Evolutionary conservation across 2,113 vertebrate genomes (phyloP).

Genomic region (Hypocryptadius cinnamomeus): DNA sequence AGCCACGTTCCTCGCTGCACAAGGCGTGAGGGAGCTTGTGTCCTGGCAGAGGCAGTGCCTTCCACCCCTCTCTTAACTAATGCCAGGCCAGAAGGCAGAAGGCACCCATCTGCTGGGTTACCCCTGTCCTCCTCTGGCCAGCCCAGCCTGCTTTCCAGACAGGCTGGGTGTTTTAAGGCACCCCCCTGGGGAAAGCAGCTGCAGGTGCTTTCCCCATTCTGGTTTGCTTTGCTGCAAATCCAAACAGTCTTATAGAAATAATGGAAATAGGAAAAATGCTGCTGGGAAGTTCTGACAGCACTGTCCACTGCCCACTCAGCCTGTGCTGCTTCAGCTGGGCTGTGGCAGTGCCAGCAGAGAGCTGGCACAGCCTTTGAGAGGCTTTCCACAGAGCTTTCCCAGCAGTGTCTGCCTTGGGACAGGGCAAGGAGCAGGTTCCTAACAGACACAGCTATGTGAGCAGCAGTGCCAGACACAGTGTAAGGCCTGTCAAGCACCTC

Average conservation of each 20-base stretch:
- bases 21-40: not conserved
- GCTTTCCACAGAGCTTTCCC: not conserved
- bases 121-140: not conserved
- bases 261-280: not conserved
- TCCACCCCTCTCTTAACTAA: not conserved
- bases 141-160: not conserved
- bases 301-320: not conserved
- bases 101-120: not conserved
- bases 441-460: accelerated
- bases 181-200: not conserved
- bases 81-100: not conserved
- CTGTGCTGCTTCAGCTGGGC: not conserved
- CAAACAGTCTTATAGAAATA: not conserved
- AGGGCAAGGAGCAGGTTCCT: not conserved
- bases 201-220: not conserved
- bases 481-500: not conserved
- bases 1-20: accelerated
- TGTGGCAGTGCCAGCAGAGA: not conserved
- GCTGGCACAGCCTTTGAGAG: not conserved
- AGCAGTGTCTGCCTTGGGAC: not conserved
- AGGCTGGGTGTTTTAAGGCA: not conserved
- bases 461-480: not conserved
- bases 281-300: not conserved
- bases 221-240: not conserved
- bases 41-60: not conserved